phyloP scores from a whole-genome alignment of 1,140 invertebrate species.

The Heliconius himera region DNA sequence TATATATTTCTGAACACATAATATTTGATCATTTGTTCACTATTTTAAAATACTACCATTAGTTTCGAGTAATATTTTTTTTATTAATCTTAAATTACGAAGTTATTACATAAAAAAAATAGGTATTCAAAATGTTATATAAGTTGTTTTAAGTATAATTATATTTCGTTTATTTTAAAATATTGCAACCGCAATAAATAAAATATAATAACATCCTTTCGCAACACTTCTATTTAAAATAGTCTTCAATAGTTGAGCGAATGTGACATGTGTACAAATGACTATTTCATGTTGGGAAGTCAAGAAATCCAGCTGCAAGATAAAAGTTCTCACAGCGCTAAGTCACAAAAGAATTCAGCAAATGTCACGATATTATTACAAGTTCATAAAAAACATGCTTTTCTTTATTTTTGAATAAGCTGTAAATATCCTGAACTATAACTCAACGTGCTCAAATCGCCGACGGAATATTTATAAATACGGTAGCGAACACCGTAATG shows the following conservation, averaged over 20 bases:
- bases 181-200: background rate
- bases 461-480: slow-evolving; percentile 78
- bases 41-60: too few relatives aligned
- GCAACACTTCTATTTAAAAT: background rate
- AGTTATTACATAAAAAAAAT: background rate
- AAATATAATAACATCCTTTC: background rate
- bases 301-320: slow-evolving; percentile 2
- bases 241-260: slow-evolving; percentile 6
- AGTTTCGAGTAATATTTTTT: too few relatives aligned
- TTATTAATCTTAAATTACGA: background rate
- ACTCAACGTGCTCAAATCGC: slow-evolving; percentile 67
- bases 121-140: background rate
- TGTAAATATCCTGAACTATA: slow-evolving; percentile 74
- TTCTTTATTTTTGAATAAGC: slow-evolving; percentile 58
- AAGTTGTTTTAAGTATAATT: background rate
- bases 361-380: slow-evolving; percentile 31
- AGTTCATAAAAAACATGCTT: slow-evolving; percentile 49
- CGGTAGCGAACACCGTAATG: slow-evolving; percentile 72
- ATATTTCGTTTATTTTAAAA: background rate
- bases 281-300: slow-evolving; percentile 8
- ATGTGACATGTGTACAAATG: slow-evolving; percentile 12
- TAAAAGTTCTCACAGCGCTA: slow-evolving; percentile 11
- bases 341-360: slow-evolving; percentile 32
- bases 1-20: background rate
- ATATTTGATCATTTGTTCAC: too few relatives aligned